Conservation (phyloP, 2,113 vertebrate species). For the Poicephalus gulielmi region DNA sequence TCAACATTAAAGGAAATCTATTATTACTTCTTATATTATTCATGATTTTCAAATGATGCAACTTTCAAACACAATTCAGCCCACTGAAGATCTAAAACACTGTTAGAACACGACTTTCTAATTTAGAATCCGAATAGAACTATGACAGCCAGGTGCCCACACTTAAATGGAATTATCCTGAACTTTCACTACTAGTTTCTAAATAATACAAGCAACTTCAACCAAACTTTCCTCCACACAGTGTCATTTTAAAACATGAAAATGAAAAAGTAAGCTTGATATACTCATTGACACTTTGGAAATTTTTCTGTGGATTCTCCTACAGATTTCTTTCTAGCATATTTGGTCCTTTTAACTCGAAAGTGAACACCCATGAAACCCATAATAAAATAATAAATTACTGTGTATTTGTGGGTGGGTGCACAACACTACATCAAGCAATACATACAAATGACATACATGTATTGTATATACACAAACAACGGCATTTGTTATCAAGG, state of each 20-base stretch:
- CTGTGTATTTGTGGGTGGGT: accelerated
- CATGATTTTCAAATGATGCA: neutral
- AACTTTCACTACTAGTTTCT: neutral
- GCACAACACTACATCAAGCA: neutral
- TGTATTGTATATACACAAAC: neutral
- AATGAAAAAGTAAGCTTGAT: neutral
- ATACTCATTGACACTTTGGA: neutral
- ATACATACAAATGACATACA: neutral
- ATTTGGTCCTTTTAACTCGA: neutral
- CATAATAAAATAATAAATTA: neutral
- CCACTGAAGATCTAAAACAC: neutral
- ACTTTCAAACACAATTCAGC: neutral
- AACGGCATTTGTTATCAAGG: neutral
- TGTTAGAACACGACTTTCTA: neutral
- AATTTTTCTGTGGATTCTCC: neutral
- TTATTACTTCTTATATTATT: neutral
- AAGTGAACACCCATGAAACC: neutral
- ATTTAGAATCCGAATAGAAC: neutral
- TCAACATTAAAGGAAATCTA: neutral
- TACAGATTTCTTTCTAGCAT: neutral
- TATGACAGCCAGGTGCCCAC: neutral
- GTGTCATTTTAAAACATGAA: neutral
- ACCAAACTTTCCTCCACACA: neutral
- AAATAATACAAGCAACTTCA: neutral
- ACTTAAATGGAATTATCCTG: neutral